A percentile compares a stretch with the other conserved stretches of the same genome.
Evolutionary conservation across 2,888 invertebrate species (phyloP).

Genomic region (Drosophila subquinaria): DNA sequence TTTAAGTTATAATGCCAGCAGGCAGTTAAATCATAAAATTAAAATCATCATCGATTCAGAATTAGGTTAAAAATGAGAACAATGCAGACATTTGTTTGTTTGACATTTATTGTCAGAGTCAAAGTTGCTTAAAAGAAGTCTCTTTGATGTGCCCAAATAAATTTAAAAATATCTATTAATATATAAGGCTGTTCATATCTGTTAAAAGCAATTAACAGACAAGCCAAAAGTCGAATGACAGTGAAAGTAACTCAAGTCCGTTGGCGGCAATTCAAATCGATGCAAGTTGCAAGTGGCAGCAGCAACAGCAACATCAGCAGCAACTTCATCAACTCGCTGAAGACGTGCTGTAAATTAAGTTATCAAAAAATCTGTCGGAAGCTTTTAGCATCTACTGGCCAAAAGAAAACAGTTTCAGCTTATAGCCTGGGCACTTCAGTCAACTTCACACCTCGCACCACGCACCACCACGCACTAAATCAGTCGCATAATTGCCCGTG

Average conservation of each 20-base stretch:
- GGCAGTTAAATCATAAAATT: conserved; percentile 26
- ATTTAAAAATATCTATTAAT: conserved; percentile 1
- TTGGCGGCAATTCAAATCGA: conserved; percentile 41
- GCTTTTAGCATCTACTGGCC: conserved; percentile 71
- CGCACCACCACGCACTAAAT: conserved; percentile 72
- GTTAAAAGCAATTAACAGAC: conserved; percentile 65
- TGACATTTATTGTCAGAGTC: conserved; percentile 32
- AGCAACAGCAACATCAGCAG: conserved; percentile 49
- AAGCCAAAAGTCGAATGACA: conserved; percentile 62
- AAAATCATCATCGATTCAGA: conserved; percentile 34
- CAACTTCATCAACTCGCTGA: conserved; percentile 68
- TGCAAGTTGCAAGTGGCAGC: conserved; percentile 28
- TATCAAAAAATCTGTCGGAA: conserved; percentile 79
- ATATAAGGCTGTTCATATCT: conserved; percentile 13
- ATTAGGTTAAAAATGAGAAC: conserved; percentile 17
- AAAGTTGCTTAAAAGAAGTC: not conserved
- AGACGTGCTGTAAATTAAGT: conserved; percentile 76
- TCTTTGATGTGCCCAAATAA: conserved; percentile 25
- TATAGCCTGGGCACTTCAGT: conserved; percentile 43
- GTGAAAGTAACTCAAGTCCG: conserved; percentile 66
- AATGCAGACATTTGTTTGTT: conserved; percentile 41
- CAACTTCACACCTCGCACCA: conserved; percentile 75
- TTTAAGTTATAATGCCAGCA: conserved; percentile 26
- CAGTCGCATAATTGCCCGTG: conserved; percentile 74
- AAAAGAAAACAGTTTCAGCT: conserved; percentile 42